Conservation (phyloP, 2,888 invertebrate genomes). For the Zhuqinia jingwanae region DNA sequence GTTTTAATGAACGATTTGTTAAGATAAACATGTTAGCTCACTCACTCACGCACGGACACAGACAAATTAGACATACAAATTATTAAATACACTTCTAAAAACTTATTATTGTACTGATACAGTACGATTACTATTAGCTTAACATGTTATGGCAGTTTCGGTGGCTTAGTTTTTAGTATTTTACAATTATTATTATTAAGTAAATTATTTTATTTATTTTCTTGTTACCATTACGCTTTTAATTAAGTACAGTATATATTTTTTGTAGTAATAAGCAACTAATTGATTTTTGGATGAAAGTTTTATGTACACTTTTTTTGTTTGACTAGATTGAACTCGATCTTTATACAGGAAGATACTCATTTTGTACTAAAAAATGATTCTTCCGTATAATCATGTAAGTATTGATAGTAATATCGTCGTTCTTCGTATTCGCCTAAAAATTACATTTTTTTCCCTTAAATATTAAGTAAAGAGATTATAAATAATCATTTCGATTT, state of each 20-base stretch:
- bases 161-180: conserved; percentile 32
- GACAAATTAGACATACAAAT: no score
- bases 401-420: neutral
- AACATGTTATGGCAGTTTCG: conserved; percentile 49
- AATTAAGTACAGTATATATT: neutral
- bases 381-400: neutral
- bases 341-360: conserved; percentile 32
- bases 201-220: neutral
- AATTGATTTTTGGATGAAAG: neutral
- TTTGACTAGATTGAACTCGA: conserved; percentile 50
- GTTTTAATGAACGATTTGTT: no score
- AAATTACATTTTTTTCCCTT: neutral
- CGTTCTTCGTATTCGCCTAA: neutral
- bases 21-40: no score
- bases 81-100: neutral
- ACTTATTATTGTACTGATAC: no score
- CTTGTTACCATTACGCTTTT: neutral
- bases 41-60: neutral
- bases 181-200: neutral
- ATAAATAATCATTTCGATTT: conserved; percentile 18
- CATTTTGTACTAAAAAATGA: no score
- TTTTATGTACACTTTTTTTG: neutral
- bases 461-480: neutral
- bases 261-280: conserved; percentile 7
- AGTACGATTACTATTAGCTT: neutral